Evolutionary conservation across 1,140 invertebrate species (phyloP), one percentile per base, ranked within the genome.

Genomic region (Drosophila kepulauana): DNA sequence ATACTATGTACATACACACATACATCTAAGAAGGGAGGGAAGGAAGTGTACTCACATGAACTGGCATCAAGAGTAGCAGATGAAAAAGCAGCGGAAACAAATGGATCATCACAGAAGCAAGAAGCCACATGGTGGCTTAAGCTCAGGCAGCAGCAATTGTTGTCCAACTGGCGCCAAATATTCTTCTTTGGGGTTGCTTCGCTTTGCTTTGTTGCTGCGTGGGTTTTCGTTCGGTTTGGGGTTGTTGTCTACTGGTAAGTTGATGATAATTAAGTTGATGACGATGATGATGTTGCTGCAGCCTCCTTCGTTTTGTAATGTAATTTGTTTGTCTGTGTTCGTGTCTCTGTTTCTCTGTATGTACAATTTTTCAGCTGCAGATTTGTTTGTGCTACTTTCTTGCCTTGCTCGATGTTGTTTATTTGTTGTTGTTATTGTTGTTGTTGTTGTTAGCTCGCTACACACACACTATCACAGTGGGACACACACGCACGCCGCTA

Each of bases 141-240:
- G 35, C 35, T 10, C 20, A 25, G 20, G 7, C 35, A 10, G 8
- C 56, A 68, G 48, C 71, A 52, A 66, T 3, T 69, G 64, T 73
- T 64, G 52, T 74, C 54, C 46, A 66, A 73, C 81, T 85, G 81
- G 81, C 81, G 81, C 75, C 82, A 87, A 86, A 86, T 82, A 61
- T 79, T 79, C 64, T 61, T 10, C 20, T 2, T 65, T 66, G 69
- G 61, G 62, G 68, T 71, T 5, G 33, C 33, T 33, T 33, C 20
- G 20, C 20, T 25, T 43, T 57, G 51, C 4, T 35, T 25, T 43
- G 59, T 45, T 35, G 43, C 35, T 33, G 33, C 5, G 30, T 33
- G 30, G 30, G 30, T 33, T 33, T 33, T 33, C 5, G 54, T 49
- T 43, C 58, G 54, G 5, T 56, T 35, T 35, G 5, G 45, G 45